Percentiles rank a stretch among this genome's conserved stretches.
These are phyloP conservation scores for Julus scanicus DNA, from an alignment of 2,888 invertebrate species.

Conservation along the genomic window DNA sequence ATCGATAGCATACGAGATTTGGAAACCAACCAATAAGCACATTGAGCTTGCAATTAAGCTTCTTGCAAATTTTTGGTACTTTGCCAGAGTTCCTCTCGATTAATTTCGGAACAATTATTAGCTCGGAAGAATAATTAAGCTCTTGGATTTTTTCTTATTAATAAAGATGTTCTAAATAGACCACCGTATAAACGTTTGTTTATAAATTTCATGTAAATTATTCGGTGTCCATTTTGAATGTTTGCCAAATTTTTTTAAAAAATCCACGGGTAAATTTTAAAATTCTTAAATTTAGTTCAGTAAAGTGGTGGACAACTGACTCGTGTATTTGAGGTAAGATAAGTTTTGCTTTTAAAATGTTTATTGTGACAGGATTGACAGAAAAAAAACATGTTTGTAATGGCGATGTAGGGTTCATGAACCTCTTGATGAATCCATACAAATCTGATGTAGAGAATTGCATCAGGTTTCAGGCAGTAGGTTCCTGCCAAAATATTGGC, in stretches of 20 bases:
- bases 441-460: not conserved
- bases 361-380: no score
- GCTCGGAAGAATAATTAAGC: conserved; percentile 23
- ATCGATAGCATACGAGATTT: not conserved
- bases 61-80: not conserved
- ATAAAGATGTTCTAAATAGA: not conserved
- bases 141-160: not conserved
- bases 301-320: not conserved
- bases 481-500: not conserved
- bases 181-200: not conserved
- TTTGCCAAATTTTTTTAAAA: not conserved
- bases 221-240: not conserved
- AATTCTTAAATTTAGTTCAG: no score
- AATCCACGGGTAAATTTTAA: no score
- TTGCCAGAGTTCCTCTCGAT: conserved; percentile 17
- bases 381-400: no score
- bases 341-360: no score
- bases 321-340: no score
- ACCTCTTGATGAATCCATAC: not conserved
- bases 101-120: conserved; percentile 32
- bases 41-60: conserved; percentile 7
- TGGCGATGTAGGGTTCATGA: no score
- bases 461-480: not conserved
- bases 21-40: not conserved
- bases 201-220: no score